Conservation (phyloP, 2,888 invertebrate genomes). For the Apamea monoglypha region DNA sequence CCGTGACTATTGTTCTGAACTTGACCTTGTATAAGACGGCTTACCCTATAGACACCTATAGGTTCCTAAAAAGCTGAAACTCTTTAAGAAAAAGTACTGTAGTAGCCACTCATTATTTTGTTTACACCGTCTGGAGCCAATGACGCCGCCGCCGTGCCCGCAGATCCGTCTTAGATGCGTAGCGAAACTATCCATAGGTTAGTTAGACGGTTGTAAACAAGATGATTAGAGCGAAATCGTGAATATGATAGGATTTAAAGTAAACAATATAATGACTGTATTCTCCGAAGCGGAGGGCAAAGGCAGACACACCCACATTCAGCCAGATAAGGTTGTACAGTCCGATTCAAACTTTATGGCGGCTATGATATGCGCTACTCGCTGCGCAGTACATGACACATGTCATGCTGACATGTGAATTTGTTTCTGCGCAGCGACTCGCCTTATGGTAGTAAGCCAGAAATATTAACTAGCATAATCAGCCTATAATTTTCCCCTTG, state of each 20-base stretch:
- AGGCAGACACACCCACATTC: neutral
- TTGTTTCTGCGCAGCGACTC: too few relatives aligned
- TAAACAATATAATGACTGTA: neutral
- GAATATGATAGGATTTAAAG: neutral
- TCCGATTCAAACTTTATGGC: too few relatives aligned
- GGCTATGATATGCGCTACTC: too few relatives aligned
- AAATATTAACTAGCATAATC: too few relatives aligned
- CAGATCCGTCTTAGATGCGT: neutral
- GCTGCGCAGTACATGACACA: too few relatives aligned
- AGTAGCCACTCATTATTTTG: neutral
- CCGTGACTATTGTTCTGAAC: neutral
- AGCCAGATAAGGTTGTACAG: neutral
- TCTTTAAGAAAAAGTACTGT: neutral
- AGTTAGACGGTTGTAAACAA: neutral
- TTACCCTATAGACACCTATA: neutral
- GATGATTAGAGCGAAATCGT: neutral
- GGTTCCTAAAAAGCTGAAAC: neutral
- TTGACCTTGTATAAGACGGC: neutral
- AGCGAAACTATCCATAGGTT: neutral
- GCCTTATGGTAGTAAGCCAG: too few relatives aligned
- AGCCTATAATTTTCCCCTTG: too few relatives aligned
- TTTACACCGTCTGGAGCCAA: neutral
- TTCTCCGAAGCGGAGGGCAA: neutral
- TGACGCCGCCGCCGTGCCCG: neutral
- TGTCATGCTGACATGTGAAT: too few relatives aligned